phyloP scores from a whole-genome alignment of 2,888 invertebrate genomes.

The Lysandra coridon region DNA sequence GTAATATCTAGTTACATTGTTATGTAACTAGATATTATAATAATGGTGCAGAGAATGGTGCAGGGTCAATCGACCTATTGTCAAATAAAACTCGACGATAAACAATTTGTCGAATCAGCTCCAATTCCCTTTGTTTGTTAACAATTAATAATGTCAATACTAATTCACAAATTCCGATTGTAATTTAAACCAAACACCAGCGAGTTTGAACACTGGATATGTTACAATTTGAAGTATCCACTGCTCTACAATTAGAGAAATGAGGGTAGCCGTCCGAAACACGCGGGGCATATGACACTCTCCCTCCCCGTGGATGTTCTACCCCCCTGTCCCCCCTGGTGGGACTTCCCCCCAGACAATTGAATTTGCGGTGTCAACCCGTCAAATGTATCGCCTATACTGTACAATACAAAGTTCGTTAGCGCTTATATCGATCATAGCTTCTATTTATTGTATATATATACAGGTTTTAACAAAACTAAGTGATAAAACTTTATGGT shows the following conservation, averaged over 20 bases:
- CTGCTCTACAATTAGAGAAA: constrained; percentile 41
- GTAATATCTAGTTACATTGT: background rate
- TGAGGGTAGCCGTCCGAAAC: constrained; percentile 40
- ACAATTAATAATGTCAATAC: constrained; percentile 15
- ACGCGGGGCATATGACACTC: constrained; percentile 37
- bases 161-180: constrained; percentile 10
- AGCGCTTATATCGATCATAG: background rate
- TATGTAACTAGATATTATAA: too few species aligned
- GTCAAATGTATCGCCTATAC: constrained; percentile 35
- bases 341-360: constrained; percentile 36
- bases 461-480: too few species aligned
- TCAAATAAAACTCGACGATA: constrained; percentile 5
- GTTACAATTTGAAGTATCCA: constrained; percentile 38
- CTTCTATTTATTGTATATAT: background rate
- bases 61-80: background rate
- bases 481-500: too few species aligned
- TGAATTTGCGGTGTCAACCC: constrained; percentile 41
- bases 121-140: constrained; percentile 15
- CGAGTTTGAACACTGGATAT: constrained; percentile 25
- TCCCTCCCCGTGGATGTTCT: constrained; percentile 36
- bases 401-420: constrained; percentile 32
- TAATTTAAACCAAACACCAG: constrained; percentile 21
- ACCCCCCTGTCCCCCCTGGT: constrained; percentile 34
- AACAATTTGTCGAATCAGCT: background rate
- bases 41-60: too few species aligned